Evolutionary conservation across 2,113 vertebrate species (phyloP).

Genomic region (Coturnix japonica): DNA sequence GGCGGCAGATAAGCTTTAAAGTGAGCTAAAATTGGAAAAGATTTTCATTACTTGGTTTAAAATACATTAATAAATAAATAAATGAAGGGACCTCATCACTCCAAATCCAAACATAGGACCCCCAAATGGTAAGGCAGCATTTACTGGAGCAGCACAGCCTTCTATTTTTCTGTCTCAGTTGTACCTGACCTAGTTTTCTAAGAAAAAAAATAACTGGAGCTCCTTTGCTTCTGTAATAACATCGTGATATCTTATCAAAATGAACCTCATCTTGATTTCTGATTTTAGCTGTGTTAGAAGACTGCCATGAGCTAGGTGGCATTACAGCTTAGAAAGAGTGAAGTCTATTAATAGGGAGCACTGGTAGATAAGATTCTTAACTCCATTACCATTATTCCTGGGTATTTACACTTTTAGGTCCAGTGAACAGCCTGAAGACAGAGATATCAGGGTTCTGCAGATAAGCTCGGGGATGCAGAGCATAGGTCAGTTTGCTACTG

Average conservation of each 20-base stretch:
- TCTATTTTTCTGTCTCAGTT: neutral
- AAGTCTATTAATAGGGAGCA: neutral
- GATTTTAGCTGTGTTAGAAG: neutral
- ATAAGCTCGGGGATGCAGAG: neutral
- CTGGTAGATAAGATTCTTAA: neutral
- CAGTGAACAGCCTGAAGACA: neutral
- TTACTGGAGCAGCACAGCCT: neutral
- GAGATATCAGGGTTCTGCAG: neutral
- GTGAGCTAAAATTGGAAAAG: conserved; percentile 26
- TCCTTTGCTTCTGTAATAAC: neutral
- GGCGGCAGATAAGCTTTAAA: neutral
- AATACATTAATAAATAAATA: neutral
- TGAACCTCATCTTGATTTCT: neutral
- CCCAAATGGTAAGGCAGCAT: neutral
- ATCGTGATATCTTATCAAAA: neutral
- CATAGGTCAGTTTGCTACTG: neutral
- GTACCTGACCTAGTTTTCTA: conserved; percentile 8
- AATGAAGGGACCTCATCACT: neutral
- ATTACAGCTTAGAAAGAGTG: neutral
- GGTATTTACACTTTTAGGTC: neutral
- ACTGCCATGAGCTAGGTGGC: neutral
- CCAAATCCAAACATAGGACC: neutral
- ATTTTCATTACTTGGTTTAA: neutral
- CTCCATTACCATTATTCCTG: neutral
- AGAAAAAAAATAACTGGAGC: neutral